Evolutionary conservation across 92 coral and sea anemone species (phyloP).

Genomic region (Nematostella vectensis): DNA sequence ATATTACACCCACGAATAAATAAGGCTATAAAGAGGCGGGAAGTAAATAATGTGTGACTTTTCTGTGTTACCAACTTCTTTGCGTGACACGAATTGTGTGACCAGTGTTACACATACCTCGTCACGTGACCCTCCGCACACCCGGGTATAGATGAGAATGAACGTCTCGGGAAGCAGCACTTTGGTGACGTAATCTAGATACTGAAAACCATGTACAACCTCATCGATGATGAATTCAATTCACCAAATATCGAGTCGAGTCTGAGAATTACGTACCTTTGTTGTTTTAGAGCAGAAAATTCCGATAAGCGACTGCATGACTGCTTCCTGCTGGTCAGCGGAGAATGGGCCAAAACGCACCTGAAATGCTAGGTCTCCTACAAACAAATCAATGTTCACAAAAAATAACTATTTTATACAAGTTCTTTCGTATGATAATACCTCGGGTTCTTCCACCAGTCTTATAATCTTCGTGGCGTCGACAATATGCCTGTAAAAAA

Average conservation of each 20-base stretch:
- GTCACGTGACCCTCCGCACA: constrained; percentile 46
- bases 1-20: too few relatives aligned
- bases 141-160: constrained; percentile 45
- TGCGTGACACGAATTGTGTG: too few relatives aligned
- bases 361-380: constrained; percentile 82
- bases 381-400: too few relatives aligned
- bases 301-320: constrained; percentile 52
- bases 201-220: constrained; percentile 5
- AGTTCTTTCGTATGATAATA: background rate
- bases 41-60: too few relatives aligned
- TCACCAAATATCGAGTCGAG: too few relatives aligned
- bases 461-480: constrained; percentile 91
- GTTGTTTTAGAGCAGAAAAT: constrained; percentile 82
- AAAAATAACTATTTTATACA: background rate
- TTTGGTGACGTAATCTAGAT: constrained; percentile 57
- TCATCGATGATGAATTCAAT: too few relatives aligned
- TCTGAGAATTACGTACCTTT: too few relatives aligned
- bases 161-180: constrained; percentile 74
- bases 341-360: constrained; percentile 86
- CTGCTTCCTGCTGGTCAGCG: constrained; percentile 81
- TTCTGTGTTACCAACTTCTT: too few relatives aligned
- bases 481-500: constrained; percentile 42
- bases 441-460: constrained; percentile 79
- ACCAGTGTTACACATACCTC: too few relatives aligned
- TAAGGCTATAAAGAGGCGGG: too few relatives aligned